Conservation (phyloP, 2,888 invertebrate species). For the Listrodromus nycthemerus region DNA sequence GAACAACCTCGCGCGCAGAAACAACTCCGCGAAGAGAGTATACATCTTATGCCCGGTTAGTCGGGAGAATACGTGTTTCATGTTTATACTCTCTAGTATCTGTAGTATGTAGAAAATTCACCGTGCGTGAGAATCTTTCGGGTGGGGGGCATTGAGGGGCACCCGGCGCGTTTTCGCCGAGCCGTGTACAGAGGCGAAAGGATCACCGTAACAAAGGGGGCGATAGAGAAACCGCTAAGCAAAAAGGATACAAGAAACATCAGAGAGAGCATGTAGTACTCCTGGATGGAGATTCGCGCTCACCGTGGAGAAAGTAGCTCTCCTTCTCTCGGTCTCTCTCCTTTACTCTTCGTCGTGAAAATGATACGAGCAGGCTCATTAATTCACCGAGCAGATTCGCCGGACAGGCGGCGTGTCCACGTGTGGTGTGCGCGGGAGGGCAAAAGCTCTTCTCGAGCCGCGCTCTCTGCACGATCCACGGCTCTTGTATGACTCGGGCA, state of each 20-base stretch:
- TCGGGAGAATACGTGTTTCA: conserved; percentile 20
- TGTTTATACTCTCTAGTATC: conserved; percentile 24
- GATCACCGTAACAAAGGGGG: conserved; percentile 60
- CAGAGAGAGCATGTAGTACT: conserved; percentile 36
- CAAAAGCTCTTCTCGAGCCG: conserved; percentile 25
- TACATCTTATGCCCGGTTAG: conserved; percentile 22
- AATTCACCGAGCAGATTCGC: conserved; percentile 58
- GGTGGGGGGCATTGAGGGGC: not conserved
- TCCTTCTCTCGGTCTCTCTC: conserved; percentile 6
- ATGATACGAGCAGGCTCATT: conserved; percentile 69
- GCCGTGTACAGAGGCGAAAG: conserved; percentile 7
- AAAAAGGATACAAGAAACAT: conserved; percentile 31
- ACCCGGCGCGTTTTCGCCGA: conserved; percentile 18
- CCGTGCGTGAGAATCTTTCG: conserved; percentile 57
- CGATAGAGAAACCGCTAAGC: conserved; percentile 35
- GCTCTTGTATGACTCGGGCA: not conserved
- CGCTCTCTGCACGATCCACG: not conserved
- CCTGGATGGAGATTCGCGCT: conserved; percentile 55
- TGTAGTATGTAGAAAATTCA: conserved; percentile 48
- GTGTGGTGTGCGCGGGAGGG: conserved; percentile 17
- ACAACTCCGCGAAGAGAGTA: conserved; percentile 35
- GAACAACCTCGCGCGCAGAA: conserved; percentile 26
- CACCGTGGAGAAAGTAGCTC: conserved; percentile 73
- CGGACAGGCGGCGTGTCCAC: conserved; percentile 45
- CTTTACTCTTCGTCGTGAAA: conserved; percentile 68